Base-by-base conservation (phyloP, 2,888 invertebrate species). In the Chrysolina haemoptera region DNA sequence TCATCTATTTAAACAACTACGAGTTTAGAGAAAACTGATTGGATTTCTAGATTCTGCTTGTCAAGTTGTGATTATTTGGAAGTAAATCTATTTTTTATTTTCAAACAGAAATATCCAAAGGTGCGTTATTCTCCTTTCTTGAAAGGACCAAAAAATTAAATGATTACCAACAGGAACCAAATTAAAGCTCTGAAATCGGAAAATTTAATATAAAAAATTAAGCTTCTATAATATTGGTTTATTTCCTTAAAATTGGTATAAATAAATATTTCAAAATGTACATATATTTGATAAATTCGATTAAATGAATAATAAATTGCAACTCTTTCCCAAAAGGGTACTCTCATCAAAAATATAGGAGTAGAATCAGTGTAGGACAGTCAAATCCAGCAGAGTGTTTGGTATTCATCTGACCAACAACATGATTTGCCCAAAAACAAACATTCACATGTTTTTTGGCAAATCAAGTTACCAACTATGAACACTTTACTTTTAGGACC, bases 251-350 rank as follows among this genome's bases (percentile, higher is more conserved):
- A 20, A 55, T 55, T 20, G 16, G 22, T 55, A 55, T 55, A 55
- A 55, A 55, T 55, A 55, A 55, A 55, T 55, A 55, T 14, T 55
- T 55, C 55, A 55, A 55, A 55, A 55, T 55, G 22, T 55, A 55
- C 55, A 55, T 55, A 55, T 55, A 55, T 55, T 55, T 55, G 20
- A 55, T 55, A 20, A 55, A 22, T 48, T 48, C 48, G 16, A n/a
- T 16, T 48, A 10, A 48, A 48, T 48, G 18, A 18, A 55, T 10
- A 55, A 20, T 55, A 55, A 14, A 10, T 14, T 48, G 48, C 3
- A 48, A n/a, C 1, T 48, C 48, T n/a, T 5, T 3, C 20, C 12
- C 55, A 55, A 55, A 11, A 55, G 18, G 55, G 12, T 55, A 20
- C 14, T 14, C 18, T 55, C 55, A 20, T 18, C 5, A 22, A 46